Percentiles rank a stretch among this genome's conserved stretches.
These are phyloP conservation scores for Ianthella basta DNA, from an alignment of 37 sponge, comb jelly and placozoan genomes.

Conservation along the genomic window DNA sequence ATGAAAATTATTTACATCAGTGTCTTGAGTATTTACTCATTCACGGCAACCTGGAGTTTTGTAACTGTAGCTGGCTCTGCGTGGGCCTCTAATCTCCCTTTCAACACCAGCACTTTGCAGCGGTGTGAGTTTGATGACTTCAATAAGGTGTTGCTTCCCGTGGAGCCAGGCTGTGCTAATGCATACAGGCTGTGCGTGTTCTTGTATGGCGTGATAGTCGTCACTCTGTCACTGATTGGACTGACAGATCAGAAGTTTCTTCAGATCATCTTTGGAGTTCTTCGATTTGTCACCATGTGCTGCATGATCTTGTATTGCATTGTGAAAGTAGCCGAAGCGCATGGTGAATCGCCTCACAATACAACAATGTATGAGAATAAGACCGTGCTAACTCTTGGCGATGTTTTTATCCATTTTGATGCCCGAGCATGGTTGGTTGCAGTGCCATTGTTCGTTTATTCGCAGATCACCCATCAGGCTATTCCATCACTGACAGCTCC, in stretches of 20 bases:
- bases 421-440: slow-evolving; percentile 58
- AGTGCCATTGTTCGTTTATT: slow-evolving; percentile 78
- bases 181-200: slow-evolving; percentile 78
- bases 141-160: slow-evolving; percentile 46
- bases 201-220: slow-evolving; percentile 74
- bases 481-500: slow-evolving; percentile 84
- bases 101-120: slow-evolving; percentile 46
- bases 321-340: slow-evolving; percentile 30
- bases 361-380: background rate
- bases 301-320: slow-evolving; percentile 71
- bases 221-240: slow-evolving; percentile 65
- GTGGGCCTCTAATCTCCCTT: slow-evolving; percentile 88
- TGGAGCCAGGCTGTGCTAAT: slow-evolving; percentile 46
- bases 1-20: slow-evolving; percentile 64
- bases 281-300: slow-evolving; percentile 74
- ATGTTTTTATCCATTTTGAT: slow-evolving; percentile 61
- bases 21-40: slow-evolving; percentile 69
- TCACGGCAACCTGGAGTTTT: slow-evolving; percentile 64
- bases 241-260: slow-evolving; percentile 88
- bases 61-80: slow-evolving; percentile 85
- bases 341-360: slow-evolving; percentile 3
- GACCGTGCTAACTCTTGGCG: background rate
- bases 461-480: slow-evolving; percentile 80
- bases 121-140: slow-evolving; percentile 70
- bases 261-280: slow-evolving; percentile 72